These are phyloP conservation scores for Heliconius hermathena DNA, from an alignment of 1,140 invertebrate genomes.

Conservation along the genomic window DNA sequence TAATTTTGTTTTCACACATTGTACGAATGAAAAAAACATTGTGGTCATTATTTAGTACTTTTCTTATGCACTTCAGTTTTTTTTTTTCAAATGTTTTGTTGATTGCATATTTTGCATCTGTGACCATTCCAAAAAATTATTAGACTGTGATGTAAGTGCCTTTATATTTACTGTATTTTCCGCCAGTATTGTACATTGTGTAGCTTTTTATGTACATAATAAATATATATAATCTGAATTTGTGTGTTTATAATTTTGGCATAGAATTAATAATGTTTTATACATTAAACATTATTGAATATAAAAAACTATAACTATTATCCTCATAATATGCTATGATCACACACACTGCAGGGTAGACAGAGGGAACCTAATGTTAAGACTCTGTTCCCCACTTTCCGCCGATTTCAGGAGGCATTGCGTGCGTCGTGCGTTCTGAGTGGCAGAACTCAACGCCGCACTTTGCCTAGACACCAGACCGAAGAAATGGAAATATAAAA, in stretches of 20 bases:
- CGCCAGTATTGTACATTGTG: conserved; percentile 57
- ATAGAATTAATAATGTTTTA: too few relatives aligned
- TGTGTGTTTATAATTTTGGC: background rate
- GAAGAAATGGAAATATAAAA: too few relatives aligned
- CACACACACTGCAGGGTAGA: too few relatives aligned
- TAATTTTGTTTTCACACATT: background rate
- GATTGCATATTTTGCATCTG: conserved; percentile 14
- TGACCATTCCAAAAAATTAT: conserved; percentile 35
- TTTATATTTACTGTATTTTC: conserved; percentile 51
- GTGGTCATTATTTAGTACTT: background rate
- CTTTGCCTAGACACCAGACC: too few relatives aligned
- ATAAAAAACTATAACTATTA: too few relatives aligned
- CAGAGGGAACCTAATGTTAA: too few relatives aligned
- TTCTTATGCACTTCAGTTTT: background rate
- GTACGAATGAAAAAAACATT: background rate
- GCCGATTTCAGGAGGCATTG: too few relatives aligned
- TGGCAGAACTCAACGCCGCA: too few relatives aligned
- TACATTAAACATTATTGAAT: too few relatives aligned
- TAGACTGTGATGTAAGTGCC: conserved; percentile 61
- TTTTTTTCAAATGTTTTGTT: conserved; percentile 10
- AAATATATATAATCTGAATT: conserved; percentile 21
- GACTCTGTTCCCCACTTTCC: too few relatives aligned
- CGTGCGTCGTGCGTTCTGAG: too few relatives aligned
- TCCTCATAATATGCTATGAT: too few relatives aligned
- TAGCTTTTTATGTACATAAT: conserved; percentile 41